Percentiles rank a stretch among this genome's conserved stretches.
phyloP scores from a whole-genome alignment of 2,113 vertebrate genomes.

The Grammomys dolichurus region DNA sequence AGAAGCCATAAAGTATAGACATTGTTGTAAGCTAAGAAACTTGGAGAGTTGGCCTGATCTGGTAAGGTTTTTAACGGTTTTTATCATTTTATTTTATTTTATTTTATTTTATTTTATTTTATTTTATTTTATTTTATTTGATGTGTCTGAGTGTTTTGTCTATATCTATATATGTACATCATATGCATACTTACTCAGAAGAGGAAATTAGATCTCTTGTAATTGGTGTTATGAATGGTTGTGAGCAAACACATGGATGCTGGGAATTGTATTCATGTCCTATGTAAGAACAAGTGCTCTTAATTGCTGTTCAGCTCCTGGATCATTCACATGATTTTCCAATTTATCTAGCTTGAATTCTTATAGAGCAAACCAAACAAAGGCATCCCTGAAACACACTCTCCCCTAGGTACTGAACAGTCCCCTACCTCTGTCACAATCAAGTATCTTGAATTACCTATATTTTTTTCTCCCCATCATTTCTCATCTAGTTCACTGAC shows the following conservation, averaged over 20 bases:
- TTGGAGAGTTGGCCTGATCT: not conserved
- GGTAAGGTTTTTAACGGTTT: accelerated
- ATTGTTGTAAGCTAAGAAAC: not conserved
- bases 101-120: too few species aligned
- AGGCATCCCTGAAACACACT: not conserved
- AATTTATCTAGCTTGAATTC: not conserved
- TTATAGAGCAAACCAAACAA: not conserved
- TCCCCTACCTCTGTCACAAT: not conserved
- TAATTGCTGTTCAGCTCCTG: not conserved
- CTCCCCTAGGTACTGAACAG: too few species aligned
- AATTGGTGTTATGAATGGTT: not conserved
- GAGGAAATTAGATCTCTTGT: not conserved
- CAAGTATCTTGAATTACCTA: not conserved
- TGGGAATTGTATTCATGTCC: not conserved
- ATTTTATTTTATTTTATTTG: not conserved
- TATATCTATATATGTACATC: not conserved
- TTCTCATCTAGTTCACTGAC: not conserved
- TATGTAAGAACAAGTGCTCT: not conserved
- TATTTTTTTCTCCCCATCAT: too few species aligned
- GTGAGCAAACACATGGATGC: not conserved
- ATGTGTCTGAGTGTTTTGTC: not conserved
- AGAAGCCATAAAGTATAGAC: not conserved
- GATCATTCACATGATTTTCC: not conserved
- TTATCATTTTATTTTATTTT: too few species aligned
- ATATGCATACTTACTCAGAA: not conserved